Percentiles rank a stretch among this genome's conserved stretches.
Conservation (phyloP, 2,113 vertebrate species). For the Neolamprologus kungweensis region DNA sequence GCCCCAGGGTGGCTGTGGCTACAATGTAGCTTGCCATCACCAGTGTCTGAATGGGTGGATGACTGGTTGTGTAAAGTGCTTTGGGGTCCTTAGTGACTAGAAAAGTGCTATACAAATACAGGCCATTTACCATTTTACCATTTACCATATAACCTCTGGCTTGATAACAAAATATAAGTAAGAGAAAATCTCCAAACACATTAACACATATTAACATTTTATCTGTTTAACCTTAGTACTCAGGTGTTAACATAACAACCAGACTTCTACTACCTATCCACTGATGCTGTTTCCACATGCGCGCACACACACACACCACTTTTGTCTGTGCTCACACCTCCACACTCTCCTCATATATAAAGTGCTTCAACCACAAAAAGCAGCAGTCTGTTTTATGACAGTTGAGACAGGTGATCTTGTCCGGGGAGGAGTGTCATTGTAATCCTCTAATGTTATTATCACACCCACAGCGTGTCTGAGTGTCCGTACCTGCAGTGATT, state of each 20-base stretch:
- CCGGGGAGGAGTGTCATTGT: conserved; percentile 59
- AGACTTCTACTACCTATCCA: not conserved
- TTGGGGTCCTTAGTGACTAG: too few relatives aligned
- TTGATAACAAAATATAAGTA: not conserved
- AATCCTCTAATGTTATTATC: conserved; percentile 69
- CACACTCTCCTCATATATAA: conserved; percentile 14
- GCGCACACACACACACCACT: not conserved
- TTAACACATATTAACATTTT: not conserved
- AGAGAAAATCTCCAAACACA: not conserved
- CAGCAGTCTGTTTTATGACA: conserved; percentile 50
- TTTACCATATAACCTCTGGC: not conserved
- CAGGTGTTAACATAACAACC: not conserved
- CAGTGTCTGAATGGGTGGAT: too few relatives aligned
- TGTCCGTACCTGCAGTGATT: conserved; percentile 62
- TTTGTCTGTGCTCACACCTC: not conserved
- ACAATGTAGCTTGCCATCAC: too few relatives aligned
- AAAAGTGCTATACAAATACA: too few relatives aligned
- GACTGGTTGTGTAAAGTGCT: too few relatives aligned
- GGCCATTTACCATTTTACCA: too few relatives aligned
- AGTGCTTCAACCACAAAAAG: conserved; percentile 32
- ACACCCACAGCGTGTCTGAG: conserved; percentile 59
- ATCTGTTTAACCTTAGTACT: not conserved
- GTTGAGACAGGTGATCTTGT: conserved; percentile 61
- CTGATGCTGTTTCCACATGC: not conserved
- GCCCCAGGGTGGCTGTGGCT: too few relatives aligned